A percentile compares a stretch with the other conserved stretches of the same genome.
Evolutionary conservation across 1,140 invertebrate species (phyloP).

Genomic region (Berghia stephanieae): DNA sequence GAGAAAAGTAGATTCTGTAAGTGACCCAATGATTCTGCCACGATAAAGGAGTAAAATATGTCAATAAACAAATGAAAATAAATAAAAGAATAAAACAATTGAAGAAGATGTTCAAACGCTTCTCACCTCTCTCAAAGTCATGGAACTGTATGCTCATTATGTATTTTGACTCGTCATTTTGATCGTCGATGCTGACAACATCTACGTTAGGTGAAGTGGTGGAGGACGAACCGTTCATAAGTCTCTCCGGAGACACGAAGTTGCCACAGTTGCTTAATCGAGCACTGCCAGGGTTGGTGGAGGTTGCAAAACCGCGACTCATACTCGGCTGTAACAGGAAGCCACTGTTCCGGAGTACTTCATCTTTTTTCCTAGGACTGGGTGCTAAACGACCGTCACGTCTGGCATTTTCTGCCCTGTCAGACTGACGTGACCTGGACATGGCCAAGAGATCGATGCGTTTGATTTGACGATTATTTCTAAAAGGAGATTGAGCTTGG

Average conservation of each 20-base stretch:
- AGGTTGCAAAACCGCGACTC: too few relatives aligned
- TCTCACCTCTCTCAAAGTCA: conserved; percentile 25
- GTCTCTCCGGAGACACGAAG: conserved; percentile 11
- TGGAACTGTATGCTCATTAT: conserved; percentile 32
- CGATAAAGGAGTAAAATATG: too few relatives aligned
- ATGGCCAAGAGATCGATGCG: conserved; percentile 28
- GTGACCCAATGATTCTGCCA: too few relatives aligned
- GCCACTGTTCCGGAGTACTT: conserved; percentile 28
- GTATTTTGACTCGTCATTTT: conserved; percentile 23
- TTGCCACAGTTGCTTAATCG: not conserved
- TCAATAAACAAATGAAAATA: too few relatives aligned
- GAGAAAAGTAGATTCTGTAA: too few relatives aligned
- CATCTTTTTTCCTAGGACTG: conserved; percentile 33
- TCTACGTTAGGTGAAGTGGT: conserved; percentile 27
- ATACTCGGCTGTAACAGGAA: conserved; percentile 21
- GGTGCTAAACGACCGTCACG: conserved; percentile 28
- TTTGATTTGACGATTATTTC: conserved; percentile 26
- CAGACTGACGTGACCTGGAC: conserved; percentile 31
- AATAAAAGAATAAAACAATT: not conserved
- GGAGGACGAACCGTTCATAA: not conserved
- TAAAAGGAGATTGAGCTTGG: conserved; percentile 30
- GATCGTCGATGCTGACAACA: conserved; percentile 31
- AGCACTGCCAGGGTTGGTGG: not conserved
- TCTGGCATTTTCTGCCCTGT: conserved; percentile 30
- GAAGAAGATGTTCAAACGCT: not conserved